Conservation (phyloP, 2,888 invertebrate species). For the Eilema sororculum region DNA sequence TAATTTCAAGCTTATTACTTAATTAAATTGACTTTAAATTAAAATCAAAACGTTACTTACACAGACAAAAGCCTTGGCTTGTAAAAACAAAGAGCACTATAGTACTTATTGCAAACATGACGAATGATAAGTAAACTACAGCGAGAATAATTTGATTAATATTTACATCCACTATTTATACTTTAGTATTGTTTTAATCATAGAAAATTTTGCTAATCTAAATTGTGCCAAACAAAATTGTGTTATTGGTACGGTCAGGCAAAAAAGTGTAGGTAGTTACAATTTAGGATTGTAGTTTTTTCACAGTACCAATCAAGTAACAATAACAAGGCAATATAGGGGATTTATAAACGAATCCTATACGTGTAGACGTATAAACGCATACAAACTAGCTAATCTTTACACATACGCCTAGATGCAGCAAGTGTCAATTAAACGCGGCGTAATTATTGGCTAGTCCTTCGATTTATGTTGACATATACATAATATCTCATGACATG, state of each 20-base stretch:
- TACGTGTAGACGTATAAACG: too few species aligned
- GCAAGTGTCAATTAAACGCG: too few species aligned
- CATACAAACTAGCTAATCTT: too few species aligned
- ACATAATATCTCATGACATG: too few species aligned
- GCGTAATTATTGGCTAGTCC: too few species aligned
- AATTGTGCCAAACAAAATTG: not conserved
- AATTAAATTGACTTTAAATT: too few species aligned
- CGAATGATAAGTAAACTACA: not conserved
- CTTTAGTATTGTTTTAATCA: not conserved
- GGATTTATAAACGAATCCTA: too few species aligned
- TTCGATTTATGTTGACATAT: too few species aligned
- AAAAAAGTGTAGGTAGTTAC: not conserved
- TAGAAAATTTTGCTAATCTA: constrained; percentile 3
- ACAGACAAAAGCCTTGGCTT: not conserved
- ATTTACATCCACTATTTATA: constrained; percentile 5
- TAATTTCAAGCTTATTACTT: too few species aligned
- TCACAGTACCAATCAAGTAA: too few species aligned
- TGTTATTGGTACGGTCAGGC: not conserved
- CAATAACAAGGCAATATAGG: too few species aligned
- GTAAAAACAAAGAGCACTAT: constrained; percentile 1
- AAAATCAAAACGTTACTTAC: not conserved
- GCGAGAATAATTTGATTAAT: not conserved
- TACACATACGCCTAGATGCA: too few species aligned
- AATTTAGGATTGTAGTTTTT: not conserved
- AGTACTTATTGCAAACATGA: constrained; percentile 7